Base-by-base conservation (phyloP, 2,113 vertebrate species). In the Myiozetetes cayanensis region DNA sequence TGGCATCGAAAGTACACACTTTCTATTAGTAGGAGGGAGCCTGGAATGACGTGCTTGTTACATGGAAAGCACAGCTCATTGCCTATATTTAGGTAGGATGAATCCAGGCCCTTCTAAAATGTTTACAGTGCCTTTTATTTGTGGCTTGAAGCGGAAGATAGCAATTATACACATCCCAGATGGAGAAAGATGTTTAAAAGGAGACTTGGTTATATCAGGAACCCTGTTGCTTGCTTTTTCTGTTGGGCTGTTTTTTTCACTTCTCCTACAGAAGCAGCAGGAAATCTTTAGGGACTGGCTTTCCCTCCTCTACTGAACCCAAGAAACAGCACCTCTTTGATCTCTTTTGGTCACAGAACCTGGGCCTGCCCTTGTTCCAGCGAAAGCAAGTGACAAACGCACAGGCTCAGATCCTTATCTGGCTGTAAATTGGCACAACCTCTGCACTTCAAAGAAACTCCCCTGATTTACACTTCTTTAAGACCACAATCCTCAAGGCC, bases 61-160 rank as follows among this genome's bases (percentile, higher is more conserved):
- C 14, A 9, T 17, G 67, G 92, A 92, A 88, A 95, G 82, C 90
- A 80, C 49, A 90, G 63, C 71, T 96, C 85, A 86, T 15, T 83
- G 94, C 53, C 92, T 93, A 92, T 93, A 93, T 92, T 96, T 96
- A 96, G 85, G 46, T 58, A 85, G 71, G 79, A 87, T 90, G 50
- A 93, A 95, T 83, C 71, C 75, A 94, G 71, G 31, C 58, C 79
- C 71, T 88, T 83, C 75, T 59, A 14, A 91, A 90, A 88, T 94
- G 94, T 96, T 96, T 96, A 95, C 79, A 88, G 43, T 90, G 82
- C 9, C 52, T 88, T 95, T 90, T 90, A 91, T 94, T 90, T 94
- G 85, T 14, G 70, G 75, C 76, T 91, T 52, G 55, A 86, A 93
- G 59, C 59, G 76, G 94, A 96, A 94, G 63, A 67, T 37, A 80